Evolutionary conservation across 1,140 invertebrate genomes (phyloP).

Genomic region (Psilanteris sp.): DNA sequence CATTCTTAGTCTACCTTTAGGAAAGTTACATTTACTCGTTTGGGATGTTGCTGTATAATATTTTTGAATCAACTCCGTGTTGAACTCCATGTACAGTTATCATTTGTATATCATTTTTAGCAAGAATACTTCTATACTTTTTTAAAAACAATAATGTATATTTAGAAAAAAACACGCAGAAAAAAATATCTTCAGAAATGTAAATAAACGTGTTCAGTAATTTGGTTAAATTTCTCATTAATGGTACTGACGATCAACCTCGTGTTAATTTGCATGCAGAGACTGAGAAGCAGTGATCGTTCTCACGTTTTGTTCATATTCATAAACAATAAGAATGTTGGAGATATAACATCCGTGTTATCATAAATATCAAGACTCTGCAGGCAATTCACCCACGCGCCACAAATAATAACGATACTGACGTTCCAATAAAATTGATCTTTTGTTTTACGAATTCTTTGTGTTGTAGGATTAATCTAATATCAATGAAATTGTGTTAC

Average conservation of each 20-base stretch:
- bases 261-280: constrained; percentile 9
- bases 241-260: constrained; percentile 15
- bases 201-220: constrained; percentile 9
- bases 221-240: constrained; percentile 21
- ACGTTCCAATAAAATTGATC: constrained; percentile 16
- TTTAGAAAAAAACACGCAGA: no score
- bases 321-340: constrained; percentile 49
- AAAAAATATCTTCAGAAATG: neutral
- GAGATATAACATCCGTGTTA: constrained; percentile 34
- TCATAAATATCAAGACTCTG: constrained; percentile 46
- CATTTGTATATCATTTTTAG: no score
- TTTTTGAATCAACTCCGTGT: neutral
- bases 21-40: constrained; percentile 30
- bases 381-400: constrained; percentile 44
- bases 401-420: constrained; percentile 14
- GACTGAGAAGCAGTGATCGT: constrained; percentile 14
- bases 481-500: constrained; percentile 7
- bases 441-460: constrained; percentile 27
- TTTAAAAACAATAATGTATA: no score
- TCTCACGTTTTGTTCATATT: constrained; percentile 41
- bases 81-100: neutral
- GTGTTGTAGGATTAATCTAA: constrained; percentile 9
- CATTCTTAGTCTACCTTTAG: constrained; percentile 26
- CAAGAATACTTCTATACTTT: no score
- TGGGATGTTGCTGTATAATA: no score